Base-by-base conservation (phyloP, 2,888 invertebrate genomes). In the Nasonovia ribisnigri region DNA sequence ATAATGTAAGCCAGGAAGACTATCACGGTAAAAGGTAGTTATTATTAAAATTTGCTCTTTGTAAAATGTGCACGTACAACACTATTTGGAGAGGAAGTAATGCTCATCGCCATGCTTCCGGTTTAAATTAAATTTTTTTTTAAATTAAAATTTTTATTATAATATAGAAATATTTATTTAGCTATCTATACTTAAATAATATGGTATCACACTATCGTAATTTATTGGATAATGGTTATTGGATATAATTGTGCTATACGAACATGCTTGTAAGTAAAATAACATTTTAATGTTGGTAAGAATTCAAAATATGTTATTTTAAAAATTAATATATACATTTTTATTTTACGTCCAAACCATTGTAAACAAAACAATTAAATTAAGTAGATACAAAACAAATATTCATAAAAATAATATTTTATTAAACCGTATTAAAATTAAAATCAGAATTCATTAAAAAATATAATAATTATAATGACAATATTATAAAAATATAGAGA, bases 31-130 rank as follows among this genome's bases (percentile, higher is more conserved):
- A 91, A 84, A 54, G 43, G n/a, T 57, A 86, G 24, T 91, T 57
- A 46, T 67, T 91, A 84, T 91, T 91, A 84, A 84, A 84, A 84
- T 84, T 20, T 42, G 6, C 5, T 42, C 84, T 84, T 84, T 84
- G 54, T 91, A n/a, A 84, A 54, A 51, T 84, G 43, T 11, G 13
- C 67, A 48, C n/a, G 20, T 54, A 84, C 29, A 43, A 84, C n/a
- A n/a, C n/a, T 11, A 42, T 11, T 26, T 77, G 36, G 3, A 20
- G 8, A 36, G 77, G 20, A 36, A 20, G 3, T 20, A 77, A 77
- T 77, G 36, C 1, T 77, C 8, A 20, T 77, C 20, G 1, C 36
- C 20, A 77, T 77, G 26, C 26, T 57, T 57, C 8, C 2, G 20
- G 36, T 77, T 77, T 8, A 3, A 77, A 1, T 5, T 24, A 24